Percentiles rank a stretch among this genome's conserved stretches.
Conservation (phyloP, 1,140 invertebrate species). For the Drosophila kurseongensis region DNA sequence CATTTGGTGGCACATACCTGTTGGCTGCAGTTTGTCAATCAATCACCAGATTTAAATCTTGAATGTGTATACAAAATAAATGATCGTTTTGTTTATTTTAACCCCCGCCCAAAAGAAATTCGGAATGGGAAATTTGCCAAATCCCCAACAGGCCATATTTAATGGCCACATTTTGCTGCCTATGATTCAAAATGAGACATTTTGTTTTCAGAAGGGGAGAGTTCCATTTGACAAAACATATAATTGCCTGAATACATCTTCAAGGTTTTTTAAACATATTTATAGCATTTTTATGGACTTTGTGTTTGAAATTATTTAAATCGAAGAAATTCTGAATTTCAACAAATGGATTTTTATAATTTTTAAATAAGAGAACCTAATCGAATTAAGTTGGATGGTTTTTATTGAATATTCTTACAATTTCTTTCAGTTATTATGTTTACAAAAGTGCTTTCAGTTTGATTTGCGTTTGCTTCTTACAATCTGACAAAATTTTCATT, state of each 20-base stretch:
- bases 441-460: slow-evolving; percentile 46
- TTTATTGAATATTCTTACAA: slow-evolving; percentile 69
- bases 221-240: background rate
- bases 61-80: slow-evolving; percentile 19
- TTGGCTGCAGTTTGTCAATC: slow-evolving; percentile 80
- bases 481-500: slow-evolving; percentile 28
- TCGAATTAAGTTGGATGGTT: slow-evolving; percentile 42
- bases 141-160: slow-evolving; percentile 10
- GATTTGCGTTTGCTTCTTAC: slow-evolving; percentile 29
- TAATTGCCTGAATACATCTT: slow-evolving; percentile 1
- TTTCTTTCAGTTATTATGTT: slow-evolving; percentile 54
- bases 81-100: slow-evolving; percentile 8
- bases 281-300: slow-evolving; percentile 1
- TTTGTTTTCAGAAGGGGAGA: background rate
- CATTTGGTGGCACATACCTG: slow-evolving; percentile 68
- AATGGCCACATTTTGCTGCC: slow-evolving; percentile 8
- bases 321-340: slow-evolving; percentile 16
- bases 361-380: slow-evolving; percentile 53
- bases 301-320: slow-evolving; percentile 49
- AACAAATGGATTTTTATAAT: slow-evolving; percentile 5
- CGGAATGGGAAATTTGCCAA: slow-evolving; percentile 23
- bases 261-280: slow-evolving; percentile 9
- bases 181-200: slow-evolving; percentile 11
- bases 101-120: slow-evolving; percentile 2
- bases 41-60: slow-evolving; percentile 52